A percentile compares a stretch with the other conserved stretches of the same genome.
Conservation (phyloP, 2,113 vertebrate species). For the Himantopus leucocephalus region DNA sequence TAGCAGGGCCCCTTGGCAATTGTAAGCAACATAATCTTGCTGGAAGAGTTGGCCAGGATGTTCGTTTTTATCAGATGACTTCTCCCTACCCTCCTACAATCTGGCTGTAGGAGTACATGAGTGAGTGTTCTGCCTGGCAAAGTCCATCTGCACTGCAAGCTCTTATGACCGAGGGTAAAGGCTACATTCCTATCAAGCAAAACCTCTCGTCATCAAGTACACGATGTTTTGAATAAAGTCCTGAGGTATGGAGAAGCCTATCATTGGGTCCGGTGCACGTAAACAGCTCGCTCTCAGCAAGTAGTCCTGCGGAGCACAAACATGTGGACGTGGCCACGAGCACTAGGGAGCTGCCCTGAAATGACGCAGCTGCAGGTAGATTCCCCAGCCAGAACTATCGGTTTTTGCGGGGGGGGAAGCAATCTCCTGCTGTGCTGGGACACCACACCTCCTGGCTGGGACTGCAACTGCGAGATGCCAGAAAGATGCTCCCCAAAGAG, state of each 20-base stretch:
- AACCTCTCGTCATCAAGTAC: background rate
- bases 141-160: slow-evolving; percentile 38
- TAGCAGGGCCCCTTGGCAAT: background rate
- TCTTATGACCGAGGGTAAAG: slow-evolving; percentile 42
- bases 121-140: slow-evolving; percentile 32
- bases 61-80: slow-evolving; percentile 53
- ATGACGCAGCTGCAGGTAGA: background rate
- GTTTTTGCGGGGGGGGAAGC: background rate
- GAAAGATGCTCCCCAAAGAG: background rate
- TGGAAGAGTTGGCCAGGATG: background rate
- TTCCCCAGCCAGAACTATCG: background rate
- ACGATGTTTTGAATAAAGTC: slow-evolving; percentile 8
- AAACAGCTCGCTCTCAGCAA: background rate
- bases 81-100: slow-evolving; percentile 44
- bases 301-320: background rate
- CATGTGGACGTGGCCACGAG: rapidly evolving
- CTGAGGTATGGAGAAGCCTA: background rate
- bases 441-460: background rate
- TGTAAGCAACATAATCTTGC: background rate
- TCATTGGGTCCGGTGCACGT: background rate
- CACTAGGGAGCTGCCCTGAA: background rate
- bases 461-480: rapidly evolving
- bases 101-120: background rate
- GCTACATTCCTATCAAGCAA: slow-evolving; percentile 27
- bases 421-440: rapidly evolving